These are phyloP conservation scores for Aurelia sp. DNA, from an alignment of 30 jellyfish, hydroid and myxozoan species.

Conservation along the genomic window DNA sequence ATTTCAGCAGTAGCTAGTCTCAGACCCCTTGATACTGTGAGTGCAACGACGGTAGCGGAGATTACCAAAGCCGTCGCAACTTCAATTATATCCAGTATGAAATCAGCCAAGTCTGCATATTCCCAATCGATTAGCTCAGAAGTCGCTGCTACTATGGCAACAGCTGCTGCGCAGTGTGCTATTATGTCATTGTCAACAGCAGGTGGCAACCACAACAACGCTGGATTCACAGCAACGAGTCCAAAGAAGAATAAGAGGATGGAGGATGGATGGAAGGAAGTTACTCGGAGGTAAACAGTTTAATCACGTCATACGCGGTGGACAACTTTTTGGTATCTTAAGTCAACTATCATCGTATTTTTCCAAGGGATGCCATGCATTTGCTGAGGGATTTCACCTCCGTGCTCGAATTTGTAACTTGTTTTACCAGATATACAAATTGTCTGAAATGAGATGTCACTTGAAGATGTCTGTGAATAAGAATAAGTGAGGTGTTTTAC, in stretches of 20 bases:
- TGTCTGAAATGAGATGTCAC: too few relatives aligned
- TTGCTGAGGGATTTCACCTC: too few relatives aligned
- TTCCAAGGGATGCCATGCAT: too few relatives aligned
- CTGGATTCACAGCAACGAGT: conserved; percentile 52
- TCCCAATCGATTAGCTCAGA: conserved; percentile 77
- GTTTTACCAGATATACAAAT: too few relatives aligned
- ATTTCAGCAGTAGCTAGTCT: conserved; percentile 80
- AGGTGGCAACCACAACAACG: conserved; percentile 25
- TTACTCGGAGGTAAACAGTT: conserved; percentile 76
- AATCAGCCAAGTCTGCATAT: conserved; percentile 43
- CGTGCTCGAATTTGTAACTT: too few relatives aligned
- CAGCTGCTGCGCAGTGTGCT: conserved; percentile 99
- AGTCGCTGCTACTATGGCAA: conserved; percentile 98
- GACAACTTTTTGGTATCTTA: too few relatives aligned
- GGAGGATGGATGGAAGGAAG: conserved; percentile 98
- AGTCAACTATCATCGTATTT: too few relatives aligned
- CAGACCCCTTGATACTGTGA: conserved; percentile 90
- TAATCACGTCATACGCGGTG: too few relatives aligned
- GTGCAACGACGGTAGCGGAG: conserved; percentile 97
- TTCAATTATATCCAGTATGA: conserved; percentile 85
- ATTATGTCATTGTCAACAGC: conserved; percentile 76
- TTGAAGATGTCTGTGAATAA: too few relatives aligned
- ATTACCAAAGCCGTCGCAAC: conserved; percentile 97
- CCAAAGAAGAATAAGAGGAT: conserved; percentile 88
- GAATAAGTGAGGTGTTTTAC: too few relatives aligned